Percentiles rank a stretch among this genome's conserved stretches.
These are phyloP conservation scores for Ephestia elutella DNA, from an alignment of 1,140 invertebrate genomes.

Conservation along the genomic window DNA sequence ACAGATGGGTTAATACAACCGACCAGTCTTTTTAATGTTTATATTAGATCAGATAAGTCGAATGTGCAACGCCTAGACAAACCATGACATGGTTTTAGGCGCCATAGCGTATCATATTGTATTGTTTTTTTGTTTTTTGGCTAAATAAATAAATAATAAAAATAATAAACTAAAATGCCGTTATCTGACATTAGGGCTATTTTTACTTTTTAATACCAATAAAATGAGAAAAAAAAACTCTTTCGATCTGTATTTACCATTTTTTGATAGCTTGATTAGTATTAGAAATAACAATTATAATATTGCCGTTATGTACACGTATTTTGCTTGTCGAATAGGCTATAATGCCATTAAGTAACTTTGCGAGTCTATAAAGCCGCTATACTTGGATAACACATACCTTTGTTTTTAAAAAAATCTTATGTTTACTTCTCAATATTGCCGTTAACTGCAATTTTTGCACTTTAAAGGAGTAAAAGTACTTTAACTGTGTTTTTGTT, in stretches of 20 bases:
- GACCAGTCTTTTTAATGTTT: too few species aligned
- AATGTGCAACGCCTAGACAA: too few species aligned
- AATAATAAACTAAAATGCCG: neutral
- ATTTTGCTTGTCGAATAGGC: neutral
- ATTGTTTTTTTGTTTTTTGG: too few species aligned
- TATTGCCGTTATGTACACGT: neutral
- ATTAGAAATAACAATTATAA: neutral
- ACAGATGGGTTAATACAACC: too few species aligned
- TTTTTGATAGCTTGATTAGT: neutral
- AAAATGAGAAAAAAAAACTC: neutral
- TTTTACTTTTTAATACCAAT: neutral
- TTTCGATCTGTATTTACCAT: neutral
- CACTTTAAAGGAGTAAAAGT: neutral
- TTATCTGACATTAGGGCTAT: neutral
- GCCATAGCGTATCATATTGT: too few species aligned
- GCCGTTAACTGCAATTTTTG: neutral
- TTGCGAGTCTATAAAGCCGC: neutral
- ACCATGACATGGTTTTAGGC: too few species aligned
- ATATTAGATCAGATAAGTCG: too few species aligned
- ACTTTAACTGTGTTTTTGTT: neutral
- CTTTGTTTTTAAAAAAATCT: neutral
- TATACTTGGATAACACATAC: neutral
- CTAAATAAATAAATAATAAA: too few species aligned
- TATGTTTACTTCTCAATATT: neutral
- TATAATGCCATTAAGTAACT: neutral